Evolutionary conservation across 2,113 vertebrate species (phyloP).

Genomic region (Chloebia gouldiae): DNA sequence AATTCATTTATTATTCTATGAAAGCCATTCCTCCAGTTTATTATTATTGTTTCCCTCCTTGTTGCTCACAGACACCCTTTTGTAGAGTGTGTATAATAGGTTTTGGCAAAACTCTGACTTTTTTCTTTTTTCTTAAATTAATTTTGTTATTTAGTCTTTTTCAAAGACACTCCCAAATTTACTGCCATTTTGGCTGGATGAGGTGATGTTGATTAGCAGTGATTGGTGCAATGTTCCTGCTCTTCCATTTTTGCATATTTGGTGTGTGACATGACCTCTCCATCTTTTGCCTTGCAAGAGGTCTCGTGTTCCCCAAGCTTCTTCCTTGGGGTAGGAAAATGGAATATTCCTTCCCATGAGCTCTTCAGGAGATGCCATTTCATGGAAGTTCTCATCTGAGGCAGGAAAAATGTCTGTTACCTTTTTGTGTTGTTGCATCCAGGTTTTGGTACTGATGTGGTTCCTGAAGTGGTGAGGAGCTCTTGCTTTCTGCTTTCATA

Average conservation of each 20-base stretch:
- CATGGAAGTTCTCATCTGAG: background rate
- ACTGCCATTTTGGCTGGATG: background rate
- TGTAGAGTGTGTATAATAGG: background rate
- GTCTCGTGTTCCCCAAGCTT: background rate
- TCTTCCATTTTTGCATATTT: background rate
- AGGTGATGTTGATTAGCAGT: conserved; percentile 26
- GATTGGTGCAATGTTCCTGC: background rate
- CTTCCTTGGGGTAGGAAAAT: background rate
- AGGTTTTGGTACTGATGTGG: background rate
- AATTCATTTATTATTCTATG: conserved; percentile 20
- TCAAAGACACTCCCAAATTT: background rate
- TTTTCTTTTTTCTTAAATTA: background rate
- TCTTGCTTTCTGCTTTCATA: background rate
- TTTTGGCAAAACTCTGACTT: conserved; percentile 8
- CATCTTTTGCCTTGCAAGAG: background rate
- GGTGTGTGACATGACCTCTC: background rate
- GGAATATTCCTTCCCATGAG: background rate
- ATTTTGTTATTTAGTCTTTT: background rate
- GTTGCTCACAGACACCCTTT: conserved; percentile 10
- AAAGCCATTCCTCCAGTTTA: background rate
- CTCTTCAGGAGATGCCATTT: background rate
- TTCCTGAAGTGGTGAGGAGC: background rate
- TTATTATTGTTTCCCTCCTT: conserved; percentile 27
- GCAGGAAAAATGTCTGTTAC: background rate
- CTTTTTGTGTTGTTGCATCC: background rate